A percentile compares a stretch with the other conserved stretches of the same genome.
phyloP scores from a whole-genome alignment of 2,888 invertebrate species.

The Cheiracanthium punctorium region DNA sequence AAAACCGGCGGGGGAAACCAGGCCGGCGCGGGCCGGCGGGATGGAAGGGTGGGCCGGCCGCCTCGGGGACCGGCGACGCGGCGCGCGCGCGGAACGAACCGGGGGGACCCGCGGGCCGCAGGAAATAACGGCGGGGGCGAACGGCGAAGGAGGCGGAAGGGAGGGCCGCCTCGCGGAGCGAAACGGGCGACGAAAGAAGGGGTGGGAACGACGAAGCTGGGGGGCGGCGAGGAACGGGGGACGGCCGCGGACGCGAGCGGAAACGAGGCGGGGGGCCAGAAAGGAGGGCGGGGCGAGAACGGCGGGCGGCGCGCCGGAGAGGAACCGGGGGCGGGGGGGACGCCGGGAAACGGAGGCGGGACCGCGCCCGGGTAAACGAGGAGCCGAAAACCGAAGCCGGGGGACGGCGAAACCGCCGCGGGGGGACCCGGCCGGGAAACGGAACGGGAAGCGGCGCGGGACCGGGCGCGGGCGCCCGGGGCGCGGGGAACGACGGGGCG shows the following conservation, averaged over 20 bases:
- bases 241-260: neutral
- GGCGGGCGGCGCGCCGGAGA: neutral
- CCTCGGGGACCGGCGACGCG: neutral
- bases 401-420: neutral
- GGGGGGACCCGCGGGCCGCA: neutral
- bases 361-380: neutral
- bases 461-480: neutral
- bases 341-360: neutral
- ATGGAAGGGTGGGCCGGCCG: neutral
- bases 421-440: neutral
- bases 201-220: neutral
- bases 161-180: neutral
- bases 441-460: neutral
- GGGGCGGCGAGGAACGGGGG: neutral
- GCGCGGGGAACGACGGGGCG: neutral
- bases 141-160: neutral
- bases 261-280: neutral
- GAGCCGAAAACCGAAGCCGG: neutral
- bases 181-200: neutral
- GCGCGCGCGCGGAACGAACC: neutral
- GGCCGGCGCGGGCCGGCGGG: neutral
- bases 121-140: neutral
- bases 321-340: neutral
- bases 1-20: neutral
- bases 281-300: neutral